These are phyloP conservation scores for Echinometra lucunter DNA, from an alignment of 53 echinoderm and acorn worm species.

Conservation along the genomic window DNA sequence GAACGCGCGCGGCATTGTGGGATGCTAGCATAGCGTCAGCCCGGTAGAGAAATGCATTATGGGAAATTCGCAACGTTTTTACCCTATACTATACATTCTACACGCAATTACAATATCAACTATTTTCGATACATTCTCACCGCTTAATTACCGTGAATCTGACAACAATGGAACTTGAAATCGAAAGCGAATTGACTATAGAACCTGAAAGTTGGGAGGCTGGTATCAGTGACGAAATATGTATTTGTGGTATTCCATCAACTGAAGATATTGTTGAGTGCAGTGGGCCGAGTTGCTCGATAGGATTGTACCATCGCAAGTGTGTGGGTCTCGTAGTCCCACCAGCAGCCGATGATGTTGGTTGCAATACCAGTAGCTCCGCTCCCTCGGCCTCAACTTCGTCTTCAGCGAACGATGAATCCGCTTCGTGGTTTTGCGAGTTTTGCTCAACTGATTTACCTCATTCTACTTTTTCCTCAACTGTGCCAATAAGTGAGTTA, in stretches of 20 bases:
- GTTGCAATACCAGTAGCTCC: not conserved
- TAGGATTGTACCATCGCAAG: slow-evolving; percentile 16
- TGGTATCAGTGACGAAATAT: not conserved
- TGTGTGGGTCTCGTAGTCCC: not conserved
- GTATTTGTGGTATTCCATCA: slow-evolving; percentile 23
- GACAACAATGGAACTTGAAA: not conserved
- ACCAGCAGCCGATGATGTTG: not conserved
- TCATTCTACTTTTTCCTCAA: not conserved
- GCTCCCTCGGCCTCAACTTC: not conserved
- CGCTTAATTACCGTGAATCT: too few species aligned
- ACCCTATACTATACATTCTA: too few species aligned
- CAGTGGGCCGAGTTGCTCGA: not conserved
- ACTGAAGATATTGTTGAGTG: not conserved
- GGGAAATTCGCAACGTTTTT: not conserved
- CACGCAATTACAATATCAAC: too few species aligned
- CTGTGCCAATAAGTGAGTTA: not conserved
- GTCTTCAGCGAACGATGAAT: not conserved
- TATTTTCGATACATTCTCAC: too few species aligned
- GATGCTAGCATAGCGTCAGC: not conserved
- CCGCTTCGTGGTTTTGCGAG: not conserved
- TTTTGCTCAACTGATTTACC: not conserved
- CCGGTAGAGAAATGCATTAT: not conserved
- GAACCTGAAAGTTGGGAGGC: too few species aligned
- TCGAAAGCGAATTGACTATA: not conserved
- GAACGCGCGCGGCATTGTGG: not conserved